Conservation (phyloP, 2,888 invertebrate genomes). For the Unio delphinus region DNA sequence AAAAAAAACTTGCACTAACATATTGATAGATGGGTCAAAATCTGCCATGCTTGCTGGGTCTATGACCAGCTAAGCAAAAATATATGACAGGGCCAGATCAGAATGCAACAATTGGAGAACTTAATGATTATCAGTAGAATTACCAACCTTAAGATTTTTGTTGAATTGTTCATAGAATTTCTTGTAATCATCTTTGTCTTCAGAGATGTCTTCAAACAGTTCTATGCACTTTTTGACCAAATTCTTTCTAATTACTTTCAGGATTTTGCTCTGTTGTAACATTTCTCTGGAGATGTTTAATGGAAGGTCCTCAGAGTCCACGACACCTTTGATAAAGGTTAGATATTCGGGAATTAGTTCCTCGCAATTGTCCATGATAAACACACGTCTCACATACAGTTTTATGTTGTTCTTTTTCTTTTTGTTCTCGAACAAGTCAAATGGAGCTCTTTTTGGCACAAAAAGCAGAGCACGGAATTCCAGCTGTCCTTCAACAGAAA, state of each 20-base stretch:
- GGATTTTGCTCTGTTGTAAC: constrained; percentile 98
- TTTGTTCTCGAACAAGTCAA: constrained; percentile 98
- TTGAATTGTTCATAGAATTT: constrained; percentile 99
- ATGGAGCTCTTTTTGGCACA: constrained; percentile 93
- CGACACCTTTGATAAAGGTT: constrained; percentile 87
- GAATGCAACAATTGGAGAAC: no score
- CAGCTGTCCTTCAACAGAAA: constrained; percentile 75
- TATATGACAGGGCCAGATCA: no score
- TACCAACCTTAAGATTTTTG: constrained; percentile 87
- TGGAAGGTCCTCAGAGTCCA: constrained; percentile 98
- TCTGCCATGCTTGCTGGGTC: no score
- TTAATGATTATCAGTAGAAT: neutral
- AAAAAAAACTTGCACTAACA: no score
- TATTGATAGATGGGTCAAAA: no score
- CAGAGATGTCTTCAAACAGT: constrained; percentile 94
- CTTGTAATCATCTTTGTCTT: constrained; percentile 98
- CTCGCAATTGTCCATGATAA: constrained; percentile 99
- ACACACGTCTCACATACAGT: constrained; percentile 95
- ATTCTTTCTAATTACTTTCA: constrained; percentile 99
- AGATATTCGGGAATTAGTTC: constrained; percentile 99
- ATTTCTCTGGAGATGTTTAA: constrained; percentile 99
- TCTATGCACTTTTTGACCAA: constrained; percentile 98
- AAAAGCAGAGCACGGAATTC: constrained; percentile 96
- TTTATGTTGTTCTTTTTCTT: constrained; percentile 99
- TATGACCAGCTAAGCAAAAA: no score